phyloP scores from a whole-genome alignment of 1,140 invertebrate species.

The Heliconius hewitsoni region DNA sequence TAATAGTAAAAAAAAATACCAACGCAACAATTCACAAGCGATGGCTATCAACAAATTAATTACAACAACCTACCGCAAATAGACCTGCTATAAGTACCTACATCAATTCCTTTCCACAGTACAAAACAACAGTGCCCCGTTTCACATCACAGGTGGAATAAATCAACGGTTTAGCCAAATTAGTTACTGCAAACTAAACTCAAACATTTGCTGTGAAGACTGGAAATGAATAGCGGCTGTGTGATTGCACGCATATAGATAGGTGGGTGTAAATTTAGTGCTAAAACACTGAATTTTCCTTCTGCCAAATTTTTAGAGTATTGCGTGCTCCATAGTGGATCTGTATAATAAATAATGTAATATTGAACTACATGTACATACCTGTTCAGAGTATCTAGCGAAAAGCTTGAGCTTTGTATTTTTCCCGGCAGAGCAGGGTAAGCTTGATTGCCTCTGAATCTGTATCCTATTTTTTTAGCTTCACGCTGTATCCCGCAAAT shows the following conservation, averaged over 20 bases:
- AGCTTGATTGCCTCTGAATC: no score
- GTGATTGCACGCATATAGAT: background rate
- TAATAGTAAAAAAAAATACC: background rate
- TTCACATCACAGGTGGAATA: conserved; percentile 9
- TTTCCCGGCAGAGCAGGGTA: no score
- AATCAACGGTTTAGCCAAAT: conserved; percentile 18
- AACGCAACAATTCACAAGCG: background rate
- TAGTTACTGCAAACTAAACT: background rate
- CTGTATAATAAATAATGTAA: no score
- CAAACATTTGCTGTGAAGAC: background rate
- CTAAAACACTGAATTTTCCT: no score
- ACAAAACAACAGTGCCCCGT: background rate
- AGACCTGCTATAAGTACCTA: background rate
- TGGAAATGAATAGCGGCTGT: background rate
- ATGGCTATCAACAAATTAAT: background rate
- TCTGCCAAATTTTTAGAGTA: no score
- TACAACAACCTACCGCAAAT: background rate
- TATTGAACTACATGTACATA: no score
- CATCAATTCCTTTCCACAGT: background rate
- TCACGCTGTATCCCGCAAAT: no score
- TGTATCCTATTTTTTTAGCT: no score
- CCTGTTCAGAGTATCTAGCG: no score
- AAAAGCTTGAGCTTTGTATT: no score
- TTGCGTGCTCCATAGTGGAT: no score
- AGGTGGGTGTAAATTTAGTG: no score